Conservation (phyloP, 2,113 vertebrate species). For the Bombycilla garrulus region DNA sequence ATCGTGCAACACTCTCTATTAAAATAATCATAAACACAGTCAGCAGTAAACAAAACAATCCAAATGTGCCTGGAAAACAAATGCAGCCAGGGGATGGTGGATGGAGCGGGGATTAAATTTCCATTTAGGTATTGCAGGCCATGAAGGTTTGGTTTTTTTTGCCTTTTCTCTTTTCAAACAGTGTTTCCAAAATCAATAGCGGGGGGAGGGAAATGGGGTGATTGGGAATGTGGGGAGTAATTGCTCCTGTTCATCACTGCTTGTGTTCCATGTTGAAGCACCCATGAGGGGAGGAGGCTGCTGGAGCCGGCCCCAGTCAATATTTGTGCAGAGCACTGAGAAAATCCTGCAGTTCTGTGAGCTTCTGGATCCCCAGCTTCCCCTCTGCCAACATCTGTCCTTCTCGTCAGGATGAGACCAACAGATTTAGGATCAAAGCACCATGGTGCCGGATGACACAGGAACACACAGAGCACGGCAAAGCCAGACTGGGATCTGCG, state of each 20-base stretch:
- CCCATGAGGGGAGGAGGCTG: background rate
- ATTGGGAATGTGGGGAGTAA: conserved; percentile 32
- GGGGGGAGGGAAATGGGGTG: background rate
- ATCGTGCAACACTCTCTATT: conserved; percentile 33
- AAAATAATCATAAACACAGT: conserved; percentile 72
- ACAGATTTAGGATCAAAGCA: background rate
- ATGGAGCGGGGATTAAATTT: conserved; percentile 58
- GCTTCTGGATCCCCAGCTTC: background rate
- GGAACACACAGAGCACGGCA: accelerated
- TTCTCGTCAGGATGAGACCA: background rate
- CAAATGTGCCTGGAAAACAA: conserved; percentile 60
- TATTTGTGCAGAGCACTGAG: background rate
- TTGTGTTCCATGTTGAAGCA: background rate
- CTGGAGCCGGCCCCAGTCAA: background rate
- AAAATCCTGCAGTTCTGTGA: background rate
- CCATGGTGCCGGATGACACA: accelerated
- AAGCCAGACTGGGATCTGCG: accelerated
- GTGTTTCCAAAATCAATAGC: conserved; percentile 53
- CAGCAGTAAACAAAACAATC: conserved; percentile 74
- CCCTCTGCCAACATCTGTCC: background rate
- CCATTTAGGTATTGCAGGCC: conserved; percentile 45
- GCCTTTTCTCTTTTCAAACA: background rate
- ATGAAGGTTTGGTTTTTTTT: background rate
- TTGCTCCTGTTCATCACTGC: background rate
- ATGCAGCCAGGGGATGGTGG: background rate